Base-by-base conservation (phyloP, 2,888 invertebrate species). In the Agrotis puta region DNA sequence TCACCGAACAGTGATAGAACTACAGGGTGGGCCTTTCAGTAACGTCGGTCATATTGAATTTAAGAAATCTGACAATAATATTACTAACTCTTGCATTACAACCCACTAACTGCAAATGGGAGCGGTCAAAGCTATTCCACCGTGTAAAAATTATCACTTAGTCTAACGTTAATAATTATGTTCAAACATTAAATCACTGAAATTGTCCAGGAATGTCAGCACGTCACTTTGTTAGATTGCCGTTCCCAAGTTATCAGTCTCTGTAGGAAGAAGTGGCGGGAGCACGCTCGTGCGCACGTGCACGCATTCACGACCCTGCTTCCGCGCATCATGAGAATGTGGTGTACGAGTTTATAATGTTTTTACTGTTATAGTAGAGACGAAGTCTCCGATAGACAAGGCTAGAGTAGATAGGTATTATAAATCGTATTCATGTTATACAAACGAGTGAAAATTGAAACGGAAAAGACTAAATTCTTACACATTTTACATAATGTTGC, bases 401-500 rank as follows among this genome's bases (percentile, higher is more conserved):
- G 95, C 95, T 95, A 96, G 95, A 89, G 92, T 96, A 95, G 95
- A 94, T 96, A 96, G 95, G 92, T 92, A 91, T 90, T 92, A 91
- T 87, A 93, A 94, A 91, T 89, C 87, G 91, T 94, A 92, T 92
- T 94, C 93, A 93, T 91, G 90, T 92, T 94, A 93, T 91, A 92
- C 90, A 93, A 94, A 91, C 89, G 92, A 93, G 93, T 95, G 94
- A 95, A 93, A 93, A 94, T 91, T 94, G 95, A 92, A 96, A 95
- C 95, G 94, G 94, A 96, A 90, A 96, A 95, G 95, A 95, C 95
- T 95, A 93, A 96, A 95, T 94, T 94, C 94, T 93, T 93, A 92
- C 89, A 93, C 92, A 92, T 90, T 94, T 92, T 94, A 94, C 93
- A 93, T 92, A 93, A 94, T 95, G 94, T 95, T 95, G 93, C 94